These are phyloP conservation scores for Pseudochirops corinnae DNA, from an alignment of 2,797 vertebrate genomes.

Conservation along the genomic window DNA sequence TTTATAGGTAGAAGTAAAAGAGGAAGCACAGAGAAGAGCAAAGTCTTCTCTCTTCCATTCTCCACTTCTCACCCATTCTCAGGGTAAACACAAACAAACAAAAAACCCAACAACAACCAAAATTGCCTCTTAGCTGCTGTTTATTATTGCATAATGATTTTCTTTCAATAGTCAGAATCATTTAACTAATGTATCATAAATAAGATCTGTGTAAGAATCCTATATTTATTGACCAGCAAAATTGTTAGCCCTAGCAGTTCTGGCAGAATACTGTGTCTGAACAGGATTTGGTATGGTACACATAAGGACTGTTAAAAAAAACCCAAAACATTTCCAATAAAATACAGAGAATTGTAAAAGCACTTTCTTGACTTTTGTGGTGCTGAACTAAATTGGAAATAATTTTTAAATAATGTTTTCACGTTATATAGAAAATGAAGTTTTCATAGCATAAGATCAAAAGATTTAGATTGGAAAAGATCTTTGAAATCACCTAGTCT, in stretches of 20 bases:
- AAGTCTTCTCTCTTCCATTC: background rate
- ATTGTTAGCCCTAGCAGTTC: background rate
- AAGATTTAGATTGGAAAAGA: background rate
- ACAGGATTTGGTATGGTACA: background rate
- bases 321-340: slow-evolving; percentile 1
- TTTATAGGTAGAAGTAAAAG: background rate
- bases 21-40: background rate
- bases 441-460: slow-evolving; percentile 48
- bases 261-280: slow-evolving; percentile 1
- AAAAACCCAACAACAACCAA: too few relatives aligned
- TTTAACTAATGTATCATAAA: background rate
- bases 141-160: background rate
- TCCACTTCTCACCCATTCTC: background rate
- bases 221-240: background rate
- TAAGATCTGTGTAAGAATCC: slow-evolving; percentile 2
- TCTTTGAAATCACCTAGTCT: background rate
- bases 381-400: background rate
- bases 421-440: slow-evolving; percentile 48
- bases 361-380: slow-evolving; percentile 7
- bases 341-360: background rate
- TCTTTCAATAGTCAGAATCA: slow-evolving; percentile 37
- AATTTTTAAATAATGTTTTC: slow-evolving; percentile 42
- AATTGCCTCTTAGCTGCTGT: background rate
- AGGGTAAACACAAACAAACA: slow-evolving; percentile 5
- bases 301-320: background rate